Evolutionary conservation across 2,797 vertebrate species (phyloP), one percentile per base, ranked within the genome.

Genomic region (Mus caroli): DNA sequence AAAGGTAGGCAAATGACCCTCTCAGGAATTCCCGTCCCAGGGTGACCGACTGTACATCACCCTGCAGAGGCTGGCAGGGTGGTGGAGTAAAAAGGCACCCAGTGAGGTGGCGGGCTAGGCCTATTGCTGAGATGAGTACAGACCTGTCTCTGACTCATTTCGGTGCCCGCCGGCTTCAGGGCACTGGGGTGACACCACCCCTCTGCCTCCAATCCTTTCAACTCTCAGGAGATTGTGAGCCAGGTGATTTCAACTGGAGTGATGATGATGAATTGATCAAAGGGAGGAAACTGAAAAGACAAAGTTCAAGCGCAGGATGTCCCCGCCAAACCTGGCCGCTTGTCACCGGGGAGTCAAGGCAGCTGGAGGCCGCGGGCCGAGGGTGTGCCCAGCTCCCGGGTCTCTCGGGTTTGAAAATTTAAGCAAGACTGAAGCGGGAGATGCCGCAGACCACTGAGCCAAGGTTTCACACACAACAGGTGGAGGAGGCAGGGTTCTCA

Each of bases 281-380:
- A 87, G 46, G 77, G 28, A 80, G 78, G 79, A 58, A 60, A 50
- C 46, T 11, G 0, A 43, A 67, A 78, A 58, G 24, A 19, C 13
- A 40, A 12, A 1, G 24, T 56, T 56, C 15, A 79, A 43, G 64
- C 78, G 12, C 31, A 56, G 28, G 24, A 28, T 62, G 50, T 77
- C 67, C 76, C 76, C 76, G 14, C 40, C 37, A 46, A 86, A n/a
- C 40, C 43, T 28, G 84, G 67, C 40, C 14, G 1, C n/a, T 9
- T 0, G 10, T 34, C 43, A n/a, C 56, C 0, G 22, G 6, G 26
- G 60, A 58, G 40, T 34, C n/a, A 2, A 0, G 0, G 56, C n/a
- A 37, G 37, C 73, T 5, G 4, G 6, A 67, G 79, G 58, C 22
- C 0, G 37, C 37, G 8, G 46, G 14, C 77, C 4, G 11, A 0